These are phyloP conservation scores for Lydus trimaculatus DNA, from an alignment of 2,888 invertebrate species.

Conservation along the genomic window DNA sequence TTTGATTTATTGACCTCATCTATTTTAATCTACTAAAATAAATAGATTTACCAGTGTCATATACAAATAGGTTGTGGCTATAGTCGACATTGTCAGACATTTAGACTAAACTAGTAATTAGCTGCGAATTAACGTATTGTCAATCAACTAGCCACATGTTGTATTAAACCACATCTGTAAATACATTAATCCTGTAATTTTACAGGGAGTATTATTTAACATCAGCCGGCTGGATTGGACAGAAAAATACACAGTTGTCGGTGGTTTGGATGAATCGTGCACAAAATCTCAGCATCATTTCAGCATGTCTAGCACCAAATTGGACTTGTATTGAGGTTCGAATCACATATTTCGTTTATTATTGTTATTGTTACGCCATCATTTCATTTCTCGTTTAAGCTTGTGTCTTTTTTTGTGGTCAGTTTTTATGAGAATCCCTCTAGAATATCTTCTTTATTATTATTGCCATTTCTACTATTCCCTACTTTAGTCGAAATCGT, in stretches of 20 bases:
- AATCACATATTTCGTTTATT: slow-evolving; percentile 19
- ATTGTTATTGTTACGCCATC: not conserved
- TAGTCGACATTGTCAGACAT: slow-evolving; percentile 6
- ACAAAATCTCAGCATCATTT: slow-evolving; percentile 89
- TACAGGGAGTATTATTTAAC: slow-evolving; percentile 91
- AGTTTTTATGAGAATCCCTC: not conserved
- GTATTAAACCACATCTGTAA: slow-evolving; percentile 20
- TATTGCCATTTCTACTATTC: not conserved
- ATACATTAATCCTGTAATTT: slow-evolving; percentile 31
- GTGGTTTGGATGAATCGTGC: slow-evolving; percentile 94
- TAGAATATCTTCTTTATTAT: not conserved
- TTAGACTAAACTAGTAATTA: slow-evolving; percentile 22
- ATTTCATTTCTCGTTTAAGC: slow-evolving; percentile 6
- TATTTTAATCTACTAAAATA: not conserved
- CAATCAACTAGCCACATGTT: slow-evolving; percentile 22
- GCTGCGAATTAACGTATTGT: slow-evolving; percentile 19
- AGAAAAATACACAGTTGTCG: slow-evolving; percentile 78
- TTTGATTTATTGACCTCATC: not conserved
- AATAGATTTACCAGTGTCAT: not conserved
- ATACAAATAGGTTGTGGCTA: not conserved
- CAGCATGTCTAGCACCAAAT: slow-evolving; percentile 82
- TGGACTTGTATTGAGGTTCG: slow-evolving; percentile 87
- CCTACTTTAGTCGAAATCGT: not conserved
- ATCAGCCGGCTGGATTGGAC: slow-evolving; percentile 89
- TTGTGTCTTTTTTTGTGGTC: not conserved